phyloP scores from a whole-genome alignment of 1,140 invertebrate genomes.

The Dreissena rostriformis region DNA sequence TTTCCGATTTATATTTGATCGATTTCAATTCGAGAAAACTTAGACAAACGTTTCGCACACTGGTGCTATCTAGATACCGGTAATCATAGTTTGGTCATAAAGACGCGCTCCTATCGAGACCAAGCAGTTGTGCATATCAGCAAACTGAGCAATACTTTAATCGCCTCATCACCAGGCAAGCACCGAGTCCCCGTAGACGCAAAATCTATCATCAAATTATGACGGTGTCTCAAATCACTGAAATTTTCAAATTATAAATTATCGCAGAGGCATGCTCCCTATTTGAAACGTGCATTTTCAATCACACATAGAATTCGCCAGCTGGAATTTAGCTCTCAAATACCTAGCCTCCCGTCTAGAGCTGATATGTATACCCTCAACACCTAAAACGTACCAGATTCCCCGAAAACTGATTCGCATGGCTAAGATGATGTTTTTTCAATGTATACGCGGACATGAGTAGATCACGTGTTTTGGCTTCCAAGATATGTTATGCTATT shows the following conservation, averaged over 20 bases:
- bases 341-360: slow-evolving; percentile 24
- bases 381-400: slow-evolving; percentile 47
- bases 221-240: not conserved
- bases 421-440: slow-evolving; percentile 43
- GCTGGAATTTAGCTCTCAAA: slow-evolving; percentile 43
- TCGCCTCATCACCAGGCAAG: not conserved
- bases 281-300: slow-evolving; percentile 23
- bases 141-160: too few species aligned
- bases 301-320: slow-evolving; percentile 33
- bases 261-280: too few species aligned
- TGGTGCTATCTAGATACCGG: too few species aligned
- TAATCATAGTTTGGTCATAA: too few species aligned
- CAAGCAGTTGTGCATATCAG: too few species aligned
- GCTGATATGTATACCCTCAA: slow-evolving; percentile 45
- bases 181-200: slow-evolving; percentile 5
- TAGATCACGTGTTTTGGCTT: too few species aligned
- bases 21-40: too few species aligned
- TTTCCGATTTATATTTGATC: too few species aligned
- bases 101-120: too few species aligned
- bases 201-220: slow-evolving; percentile 11
- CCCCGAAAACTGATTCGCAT: slow-evolving; percentile 32
- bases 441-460: not conserved
- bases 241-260: too few species aligned
- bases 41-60: too few species aligned
- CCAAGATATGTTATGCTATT: too few species aligned